Conservation (phyloP, 2,888 invertebrate genomes). For the Rotaria socialis region DNA sequence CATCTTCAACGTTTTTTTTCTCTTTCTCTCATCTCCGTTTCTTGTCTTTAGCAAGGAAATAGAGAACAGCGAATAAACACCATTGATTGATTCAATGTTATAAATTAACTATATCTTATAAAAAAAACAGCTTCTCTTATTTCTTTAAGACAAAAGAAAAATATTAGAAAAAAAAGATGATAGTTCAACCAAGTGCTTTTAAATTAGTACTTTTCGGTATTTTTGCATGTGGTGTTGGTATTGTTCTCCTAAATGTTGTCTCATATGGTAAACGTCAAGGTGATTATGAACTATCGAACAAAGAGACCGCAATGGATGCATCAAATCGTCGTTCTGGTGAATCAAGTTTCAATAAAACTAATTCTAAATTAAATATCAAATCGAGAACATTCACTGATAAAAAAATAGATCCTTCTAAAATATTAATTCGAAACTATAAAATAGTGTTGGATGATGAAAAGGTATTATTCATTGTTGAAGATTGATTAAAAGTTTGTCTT, state of each 20-base stretch:
- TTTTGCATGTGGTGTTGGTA: background rate
- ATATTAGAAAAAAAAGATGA: background rate
- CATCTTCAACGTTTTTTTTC: background rate
- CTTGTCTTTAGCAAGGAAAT: too few relatives aligned
- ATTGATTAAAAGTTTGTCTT: too few relatives aligned
- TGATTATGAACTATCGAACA: background rate
- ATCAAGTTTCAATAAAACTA: background rate
- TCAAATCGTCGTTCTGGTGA: background rate
- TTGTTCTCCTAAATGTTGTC: background rate
- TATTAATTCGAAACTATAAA: background rate
- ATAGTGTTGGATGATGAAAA: background rate
- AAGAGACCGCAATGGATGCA: too few relatives aligned
- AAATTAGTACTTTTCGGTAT: background rate
- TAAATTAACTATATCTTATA: background rate
- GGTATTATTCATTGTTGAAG: background rate
- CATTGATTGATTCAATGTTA: background rate
- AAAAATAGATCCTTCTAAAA: background rate
- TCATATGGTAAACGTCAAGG: background rate
- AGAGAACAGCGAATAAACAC: background rate
- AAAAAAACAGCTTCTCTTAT: too few relatives aligned
- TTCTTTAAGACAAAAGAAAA: background rate
- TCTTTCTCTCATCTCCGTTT: background rate
- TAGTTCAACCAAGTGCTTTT: background rate
- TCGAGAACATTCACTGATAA: background rate
- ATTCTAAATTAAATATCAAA: background rate